Base-by-base conservation (phyloP, 2,888 invertebrate genomes). In the Caenorhabditis japonica region DNA sequence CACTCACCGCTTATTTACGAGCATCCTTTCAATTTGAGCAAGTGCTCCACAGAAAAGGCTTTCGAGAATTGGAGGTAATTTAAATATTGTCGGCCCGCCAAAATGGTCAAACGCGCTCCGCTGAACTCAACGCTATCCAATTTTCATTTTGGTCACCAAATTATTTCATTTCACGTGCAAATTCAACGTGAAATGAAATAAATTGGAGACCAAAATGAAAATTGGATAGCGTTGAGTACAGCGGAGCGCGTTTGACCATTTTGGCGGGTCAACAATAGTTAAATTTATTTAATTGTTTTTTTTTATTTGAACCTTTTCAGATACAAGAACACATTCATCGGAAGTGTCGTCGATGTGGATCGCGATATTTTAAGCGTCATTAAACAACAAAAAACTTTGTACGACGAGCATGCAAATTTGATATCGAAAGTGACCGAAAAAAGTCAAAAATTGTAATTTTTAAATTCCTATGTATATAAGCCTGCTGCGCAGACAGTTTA, bases 271-370 rank as follows among this genome's bases (percentile, higher is more conserved):
- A n/a, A n/a, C n/a, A n/a, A n/a, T n/a, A n/a, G n/a, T n/a, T n/a
- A 15, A 4, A 10, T 30, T 2, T 47, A 7, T n/a, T 17, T 38
- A 27, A 44, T 2, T 34, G 17, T 12, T 36, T 53, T 38, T 3
- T 53, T 23, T 0, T 12, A 15, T n/a, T 38, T 25, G 21, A 19
- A 4, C 4, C 3, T 23, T 51, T 69, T 30, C 44, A 75, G 64
- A 30, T 77, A 79, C 41, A 77, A 77, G 44, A 62, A 79, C 41
- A 60, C 71, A 13, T 79, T 77, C 53, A 62, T 62, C 5, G 43
- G 43, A 15, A 60, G 27, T 23, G 33, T 43, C 7, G 15, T 64
- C 5, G 64, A 72, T 19, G 66, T 72, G 8, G 55, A 72, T 55
- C 34, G 49, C 2, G 34, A 25, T 7, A 43, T 72, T 23, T 12